Conservation (phyloP, 2,888 invertebrate species). For the Oligia latruncula region DNA sequence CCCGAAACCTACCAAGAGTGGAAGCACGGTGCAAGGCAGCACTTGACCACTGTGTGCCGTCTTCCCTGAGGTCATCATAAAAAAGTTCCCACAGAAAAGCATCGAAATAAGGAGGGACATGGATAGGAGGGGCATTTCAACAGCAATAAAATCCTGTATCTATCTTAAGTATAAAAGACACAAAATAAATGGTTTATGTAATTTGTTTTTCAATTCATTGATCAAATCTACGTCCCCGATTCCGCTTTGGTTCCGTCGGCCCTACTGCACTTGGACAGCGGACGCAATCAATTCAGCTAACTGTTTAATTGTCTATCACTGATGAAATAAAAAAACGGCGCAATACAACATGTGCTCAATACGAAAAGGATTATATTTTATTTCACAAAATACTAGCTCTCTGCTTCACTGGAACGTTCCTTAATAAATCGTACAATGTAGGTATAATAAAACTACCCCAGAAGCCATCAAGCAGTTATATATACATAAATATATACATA, state of each 20-base stretch:
- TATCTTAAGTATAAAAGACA: constrained; percentile 3
- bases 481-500: no score
- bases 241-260: constrained; percentile 13
- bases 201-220: constrained; percentile 34
- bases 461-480: background rate
- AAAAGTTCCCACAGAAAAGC: background rate
- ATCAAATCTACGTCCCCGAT: constrained; percentile 40
- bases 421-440: background rate
- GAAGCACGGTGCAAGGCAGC: background rate
- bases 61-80: background rate
- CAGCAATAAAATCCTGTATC: background rate
- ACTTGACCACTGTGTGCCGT: background rate
- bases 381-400: background rate
- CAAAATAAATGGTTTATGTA: constrained; percentile 21
- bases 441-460: background rate
- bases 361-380: background rate
- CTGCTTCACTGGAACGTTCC: background rate
- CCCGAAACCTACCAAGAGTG: background rate
- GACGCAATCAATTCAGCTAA: constrained; percentile 88
- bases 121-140: background rate
- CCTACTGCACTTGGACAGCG: constrained; percentile 68
- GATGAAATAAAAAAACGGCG: constrained; percentile 75
- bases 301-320: constrained; percentile 84
- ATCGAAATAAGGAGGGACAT: background rate
- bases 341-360: constrained; percentile 65